phyloP scores from a whole-genome alignment of 2,888 invertebrate species.

The Vanessa cardui region DNA sequence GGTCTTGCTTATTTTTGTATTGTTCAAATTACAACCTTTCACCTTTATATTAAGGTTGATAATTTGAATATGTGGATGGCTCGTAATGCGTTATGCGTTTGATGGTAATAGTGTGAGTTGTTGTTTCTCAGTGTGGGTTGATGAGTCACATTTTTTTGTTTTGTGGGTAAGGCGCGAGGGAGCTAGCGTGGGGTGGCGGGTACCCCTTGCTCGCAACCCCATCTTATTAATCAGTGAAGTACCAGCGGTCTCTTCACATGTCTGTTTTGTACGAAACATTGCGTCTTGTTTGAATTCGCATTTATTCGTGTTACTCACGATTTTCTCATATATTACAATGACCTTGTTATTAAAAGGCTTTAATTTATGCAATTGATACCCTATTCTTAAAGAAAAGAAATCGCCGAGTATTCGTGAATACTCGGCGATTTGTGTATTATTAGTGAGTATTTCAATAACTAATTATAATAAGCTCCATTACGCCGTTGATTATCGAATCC shows the following conservation, averaged over 20 bases:
- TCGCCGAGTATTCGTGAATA: too few species aligned
- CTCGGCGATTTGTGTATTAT: too few species aligned
- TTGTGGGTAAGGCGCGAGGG: conserved; percentile 82
- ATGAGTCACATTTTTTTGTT: conserved; percentile 85
- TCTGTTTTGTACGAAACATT: conserved; percentile 66
- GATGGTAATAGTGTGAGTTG: conserved; percentile 54
- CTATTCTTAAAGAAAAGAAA: too few species aligned
- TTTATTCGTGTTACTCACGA: conserved; percentile 25
- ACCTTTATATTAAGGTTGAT: conserved; percentile 64
- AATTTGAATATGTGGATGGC: conserved; percentile 58
- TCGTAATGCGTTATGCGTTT: conserved; percentile 58
- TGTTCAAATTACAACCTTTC: conserved; percentile 60
- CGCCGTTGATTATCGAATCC: neutral
- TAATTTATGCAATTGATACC: conserved; percentile 12
- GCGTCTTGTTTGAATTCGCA: conserved; percentile 69
- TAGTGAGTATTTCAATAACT: too few species aligned
- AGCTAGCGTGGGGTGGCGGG: conserved; percentile 66
- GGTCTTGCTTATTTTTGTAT: conserved; percentile 52
- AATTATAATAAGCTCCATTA: too few species aligned
- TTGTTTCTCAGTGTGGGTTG: conserved; percentile 77
- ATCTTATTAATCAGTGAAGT: conserved; percentile 83
- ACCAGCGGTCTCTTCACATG: conserved; percentile 81
- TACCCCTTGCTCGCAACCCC: conserved; percentile 81
- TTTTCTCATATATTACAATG: conserved; percentile 29
- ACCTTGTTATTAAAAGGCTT: conserved; percentile 16